These are phyloP conservation scores for Cryptotis parvus DNA, from an alignment of 2,113 vertebrate species.

Conservation along the genomic window DNA sequence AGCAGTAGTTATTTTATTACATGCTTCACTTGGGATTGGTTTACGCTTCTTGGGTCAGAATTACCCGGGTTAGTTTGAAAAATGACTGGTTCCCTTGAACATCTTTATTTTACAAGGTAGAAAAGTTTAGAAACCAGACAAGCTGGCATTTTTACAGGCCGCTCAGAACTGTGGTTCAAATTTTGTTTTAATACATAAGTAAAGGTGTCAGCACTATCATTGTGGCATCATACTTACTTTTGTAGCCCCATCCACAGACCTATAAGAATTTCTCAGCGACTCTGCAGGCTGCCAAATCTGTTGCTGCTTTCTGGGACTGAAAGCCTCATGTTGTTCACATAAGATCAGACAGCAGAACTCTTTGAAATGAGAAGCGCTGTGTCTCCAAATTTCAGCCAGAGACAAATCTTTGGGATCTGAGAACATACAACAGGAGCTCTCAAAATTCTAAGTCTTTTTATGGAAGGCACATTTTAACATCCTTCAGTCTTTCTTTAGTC, in stretches of 20 bases:
- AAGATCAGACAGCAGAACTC: not conserved
- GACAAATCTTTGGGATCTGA: not conserved
- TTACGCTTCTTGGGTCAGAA: not conserved
- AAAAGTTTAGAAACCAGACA: not conserved
- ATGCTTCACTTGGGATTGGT: not conserved
- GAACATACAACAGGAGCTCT: not conserved
- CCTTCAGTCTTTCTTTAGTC: not conserved
- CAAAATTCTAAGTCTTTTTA: not conserved
- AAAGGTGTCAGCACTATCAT: accelerated
- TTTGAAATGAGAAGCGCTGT: not conserved
- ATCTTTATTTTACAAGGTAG: not conserved
- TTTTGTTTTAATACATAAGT: accelerated
- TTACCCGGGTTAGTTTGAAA: not conserved
- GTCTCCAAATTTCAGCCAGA: not conserved
- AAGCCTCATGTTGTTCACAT: not conserved
- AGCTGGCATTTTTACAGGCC: not conserved
- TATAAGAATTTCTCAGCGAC: too few relatives aligned
- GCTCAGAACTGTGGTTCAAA: not conserved
- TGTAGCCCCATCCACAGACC: too few relatives aligned
- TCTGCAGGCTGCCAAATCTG: too few relatives aligned
- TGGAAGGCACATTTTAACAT: not conserved
- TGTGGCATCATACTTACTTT: too few relatives aligned
- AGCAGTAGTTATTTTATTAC: not conserved
- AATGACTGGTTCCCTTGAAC: not conserved
- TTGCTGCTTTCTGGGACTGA: not conserved